Evolutionary conservation across 1,140 invertebrate species (phyloP).

Genomic region (Drosophila sp.): DNA sequence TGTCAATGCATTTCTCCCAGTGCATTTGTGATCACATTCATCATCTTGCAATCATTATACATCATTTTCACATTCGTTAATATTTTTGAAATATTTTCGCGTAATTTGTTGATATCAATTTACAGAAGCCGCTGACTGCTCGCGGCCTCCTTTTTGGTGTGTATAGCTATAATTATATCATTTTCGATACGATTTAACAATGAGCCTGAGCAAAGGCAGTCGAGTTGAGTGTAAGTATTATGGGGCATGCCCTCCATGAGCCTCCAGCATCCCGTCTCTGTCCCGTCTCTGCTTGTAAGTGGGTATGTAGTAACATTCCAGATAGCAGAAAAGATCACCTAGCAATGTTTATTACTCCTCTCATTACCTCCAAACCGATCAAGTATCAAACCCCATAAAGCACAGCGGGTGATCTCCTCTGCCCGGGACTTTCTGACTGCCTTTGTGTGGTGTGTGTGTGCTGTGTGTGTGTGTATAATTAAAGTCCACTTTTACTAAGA

Average conservation of each 20-base stretch:
- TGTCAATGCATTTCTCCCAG: slow-evolving; percentile 27
- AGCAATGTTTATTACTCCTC: slow-evolving; percentile 48
- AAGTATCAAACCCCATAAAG: slow-evolving; percentile 54
- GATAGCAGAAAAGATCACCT: slow-evolving; percentile 46
- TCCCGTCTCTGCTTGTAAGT: neutral
- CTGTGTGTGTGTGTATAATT: slow-evolving; percentile 39
- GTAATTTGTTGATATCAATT: slow-evolving; percentile 82
- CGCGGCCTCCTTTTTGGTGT: slow-evolving; percentile 20
- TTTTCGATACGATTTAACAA: slow-evolving; percentile 71
- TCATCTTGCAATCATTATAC: slow-evolving; percentile 67
- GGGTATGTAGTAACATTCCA: slow-evolving; percentile 31
- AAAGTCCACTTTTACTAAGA: slow-evolving; percentile 49
- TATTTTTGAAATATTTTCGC: slow-evolving; percentile 81
- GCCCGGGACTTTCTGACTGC: neutral
- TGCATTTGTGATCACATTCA: slow-evolving; percentile 45
- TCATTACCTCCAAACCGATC: slow-evolving; percentile 57
- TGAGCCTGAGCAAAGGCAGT: slow-evolving; percentile 33
- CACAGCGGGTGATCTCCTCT: slow-evolving; percentile 73
- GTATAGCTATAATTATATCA: slow-evolving; percentile 73
- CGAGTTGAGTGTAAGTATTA: slow-evolving; percentile 5
- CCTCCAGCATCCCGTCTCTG: neutral
- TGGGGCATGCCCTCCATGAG: slow-evolving; percentile 7
- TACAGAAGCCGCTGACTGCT: slow-evolving; percentile 59
- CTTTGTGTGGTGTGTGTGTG: neutral
- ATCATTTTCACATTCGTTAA: slow-evolving; percentile 77